Evolutionary conservation across 2,113 vertebrate species (phyloP).

Genomic region (Sceloporus undulatus): DNA sequence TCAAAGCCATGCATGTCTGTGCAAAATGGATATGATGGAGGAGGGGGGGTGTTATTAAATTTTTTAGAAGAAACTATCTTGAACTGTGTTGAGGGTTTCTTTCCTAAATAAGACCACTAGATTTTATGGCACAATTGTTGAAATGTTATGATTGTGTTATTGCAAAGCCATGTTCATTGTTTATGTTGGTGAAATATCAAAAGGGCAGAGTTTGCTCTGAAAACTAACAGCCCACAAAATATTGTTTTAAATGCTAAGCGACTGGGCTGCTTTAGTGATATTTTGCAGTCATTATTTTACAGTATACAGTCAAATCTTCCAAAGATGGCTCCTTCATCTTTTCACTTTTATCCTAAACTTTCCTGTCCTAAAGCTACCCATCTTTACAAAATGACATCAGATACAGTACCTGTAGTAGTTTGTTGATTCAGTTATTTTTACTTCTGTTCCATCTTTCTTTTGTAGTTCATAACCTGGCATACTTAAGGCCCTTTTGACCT

Average conservation of each 20-base stretch:
- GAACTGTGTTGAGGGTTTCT: background rate
- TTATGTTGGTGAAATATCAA: conserved; percentile 32
- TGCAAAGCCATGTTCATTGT: background rate
- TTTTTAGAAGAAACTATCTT: background rate
- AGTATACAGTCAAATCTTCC: background rate
- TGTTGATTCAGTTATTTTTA: too few species aligned
- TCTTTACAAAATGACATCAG: too few species aligned
- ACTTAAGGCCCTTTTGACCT: too few species aligned
- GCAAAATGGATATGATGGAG: background rate
- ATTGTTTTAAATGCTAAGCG: conserved; percentile 14
- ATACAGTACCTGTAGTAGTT: too few species aligned
- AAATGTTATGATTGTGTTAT: background rate
- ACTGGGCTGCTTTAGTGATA: background rate
- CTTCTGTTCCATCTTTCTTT: too few species aligned
- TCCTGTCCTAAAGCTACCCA: too few species aligned
- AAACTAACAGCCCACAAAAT: conserved; percentile 25
- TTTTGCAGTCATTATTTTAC: background rate
- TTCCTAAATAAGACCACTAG: background rate
- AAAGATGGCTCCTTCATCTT: background rate
- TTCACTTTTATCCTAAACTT: background rate
- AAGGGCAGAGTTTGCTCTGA: background rate
- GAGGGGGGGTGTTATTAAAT: too few species aligned
- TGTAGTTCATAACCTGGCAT: too few species aligned
- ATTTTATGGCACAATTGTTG: conserved; percentile 9
- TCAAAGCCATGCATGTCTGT: accelerated